A percentile compares a stretch with the other conserved stretches of the same genome.
phyloP scores from a whole-genome alignment of 2,113 vertebrate genomes.

The Haemorhous mexicanus region DNA sequence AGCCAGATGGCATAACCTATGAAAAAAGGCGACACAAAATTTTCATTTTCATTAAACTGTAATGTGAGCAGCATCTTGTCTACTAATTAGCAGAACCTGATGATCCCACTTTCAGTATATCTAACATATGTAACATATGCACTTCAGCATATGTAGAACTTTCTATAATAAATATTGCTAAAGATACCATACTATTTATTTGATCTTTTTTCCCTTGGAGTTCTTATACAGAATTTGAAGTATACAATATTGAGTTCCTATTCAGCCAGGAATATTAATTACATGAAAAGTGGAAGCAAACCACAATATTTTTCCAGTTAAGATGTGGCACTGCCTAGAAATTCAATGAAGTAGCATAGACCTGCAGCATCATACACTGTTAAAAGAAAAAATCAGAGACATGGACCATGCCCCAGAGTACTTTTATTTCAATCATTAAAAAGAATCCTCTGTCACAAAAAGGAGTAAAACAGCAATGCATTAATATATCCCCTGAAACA shows the following conservation, averaged over 20 bases:
- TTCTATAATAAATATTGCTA: constrained; percentile 42
- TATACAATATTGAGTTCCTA: neutral
- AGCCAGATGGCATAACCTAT: constrained; percentile 71
- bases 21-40: constrained; percentile 59
- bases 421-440: neutral
- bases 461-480: neutral
- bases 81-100: constrained; percentile 56
- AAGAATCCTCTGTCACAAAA: neutral
- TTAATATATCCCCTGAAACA: neutral
- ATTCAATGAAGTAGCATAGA: neutral
- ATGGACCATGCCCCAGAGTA: neutral
- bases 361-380: neutral
- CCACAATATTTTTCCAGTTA: neutral
- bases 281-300: neutral
- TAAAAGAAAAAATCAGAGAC: neutral
- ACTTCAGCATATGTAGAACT: constrained; percentile 27
- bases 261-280: neutral
- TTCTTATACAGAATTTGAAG: neutral
- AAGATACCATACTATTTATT: neutral
- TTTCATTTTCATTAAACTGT: constrained; percentile 56
- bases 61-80: constrained; percentile 58
- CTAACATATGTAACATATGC: constrained; percentile 23
- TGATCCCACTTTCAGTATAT: constrained; percentile 23
- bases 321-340: neutral
- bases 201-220: neutral